Base-by-base conservation (phyloP, 2,797 vertebrate species). In the Philypnodon macrostomus region DNA sequence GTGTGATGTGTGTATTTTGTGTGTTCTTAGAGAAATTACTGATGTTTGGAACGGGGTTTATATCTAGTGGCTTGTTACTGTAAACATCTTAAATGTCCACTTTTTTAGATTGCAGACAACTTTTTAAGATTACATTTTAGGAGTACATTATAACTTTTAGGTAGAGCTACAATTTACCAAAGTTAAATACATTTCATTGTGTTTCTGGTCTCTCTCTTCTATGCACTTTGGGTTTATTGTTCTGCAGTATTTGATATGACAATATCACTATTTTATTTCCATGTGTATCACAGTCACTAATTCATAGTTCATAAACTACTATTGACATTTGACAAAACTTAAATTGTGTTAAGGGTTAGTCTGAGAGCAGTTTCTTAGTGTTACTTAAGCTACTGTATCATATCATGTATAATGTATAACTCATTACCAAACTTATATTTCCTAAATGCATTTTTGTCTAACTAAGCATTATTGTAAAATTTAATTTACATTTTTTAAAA, bases 1-100 rank as follows among this genome's bases (percentile, higher is more conserved):
- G 53, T 44, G 32, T 53, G 33, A 29, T 21, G n/a, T 42, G 0
- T 70, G 37, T 37, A 15, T 46, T 47, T 21, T 8, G 27, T 55
- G 30, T 18, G 17, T 31, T 12, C 40, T 17, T 18, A 30, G n/a
- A 53, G 51, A 53, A 12, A 10, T 24, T 12, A 50, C n/a, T 10
- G 5, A 13, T 19, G 2, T 45, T n/a, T 11, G 13, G 29, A 9
- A 46, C 60, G 53, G 9, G 3, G 35, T 29, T 14, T n/a, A 15
- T 5, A 1, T 35, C 5, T 19, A 13, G 1, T 17, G 0, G 8
- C 45, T 36, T 13, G 14, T 24, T 38, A 10, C 1, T 11, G 7
- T 11, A 5, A 37, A 4, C 12, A 38, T 34, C 23, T 24, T 48
- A n/a, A n/a, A 13, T 35, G 32, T 38, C 5, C 4, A 26, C 27